Evolutionary conservation across 2,888 invertebrate species (phyloP), one percentile per base, ranked within the genome.

Genomic region (Pristionchus entomophagus): DNA sequence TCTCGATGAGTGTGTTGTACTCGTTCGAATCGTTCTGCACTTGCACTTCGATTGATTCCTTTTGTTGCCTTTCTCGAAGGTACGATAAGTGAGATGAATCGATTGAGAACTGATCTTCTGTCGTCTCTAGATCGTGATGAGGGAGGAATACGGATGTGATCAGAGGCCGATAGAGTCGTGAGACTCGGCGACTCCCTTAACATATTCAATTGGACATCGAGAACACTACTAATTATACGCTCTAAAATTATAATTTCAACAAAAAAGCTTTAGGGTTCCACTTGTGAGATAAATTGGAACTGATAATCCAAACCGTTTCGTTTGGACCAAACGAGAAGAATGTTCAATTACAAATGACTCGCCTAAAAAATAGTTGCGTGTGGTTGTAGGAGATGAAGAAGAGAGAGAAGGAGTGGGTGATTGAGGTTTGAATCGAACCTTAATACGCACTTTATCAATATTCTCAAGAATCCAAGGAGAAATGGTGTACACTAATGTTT

Each of bases 11-110:
- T 35, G 59, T 12, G 59, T 82, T 82, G 82, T 38, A 53, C 59
- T 82, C 82, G 82, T 82, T 82, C 82, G n/a, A 53, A 59, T 82
- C 82, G 82, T 82, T 82, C 82, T 82, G 82, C 45, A 59, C 82
- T 82, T 19, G 35, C 38, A 59, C 41, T 45, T 82, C 82, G 82
- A 59, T 82, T 82, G 82, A 82, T 59, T 38, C 49, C 41, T 35
- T 41, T 38, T 1, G 6, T 14, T 82, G 51, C 32, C 35, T 53
- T 82, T 29, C 41, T 35, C 26, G 56, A 82, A 6, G 41, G 56
- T 22, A 59, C 29, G 45, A 59, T 56, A 38, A 82, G 38, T 4
- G 82, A 35, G 35, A 82, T 17, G 38, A 82, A 59, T 59, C 82
- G 82, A 41, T 51, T 45, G 59, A 82, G 56, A 26, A 82, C n/a